Percentiles rank a stretch among this genome's conserved stretches.
Evolutionary conservation across 1,140 invertebrate species (phyloP).

Genomic region (Ridgeia piscesae): DNA sequence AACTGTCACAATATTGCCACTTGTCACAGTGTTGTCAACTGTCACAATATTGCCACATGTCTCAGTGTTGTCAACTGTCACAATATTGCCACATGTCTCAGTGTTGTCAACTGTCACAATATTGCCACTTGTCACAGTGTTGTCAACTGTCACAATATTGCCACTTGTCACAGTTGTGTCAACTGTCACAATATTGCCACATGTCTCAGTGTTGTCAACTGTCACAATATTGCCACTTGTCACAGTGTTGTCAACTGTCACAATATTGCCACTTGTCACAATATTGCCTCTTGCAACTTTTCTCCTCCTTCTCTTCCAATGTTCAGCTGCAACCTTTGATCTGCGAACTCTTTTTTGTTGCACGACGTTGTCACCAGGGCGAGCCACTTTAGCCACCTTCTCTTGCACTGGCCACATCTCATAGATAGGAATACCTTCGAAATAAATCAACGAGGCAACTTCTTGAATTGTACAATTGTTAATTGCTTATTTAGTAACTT

Average conservation of each 20-base stretch:
- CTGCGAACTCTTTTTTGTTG: neutral
- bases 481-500: too few species aligned
- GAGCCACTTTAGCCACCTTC: neutral
- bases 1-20: neutral
- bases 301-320: neutral
- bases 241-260: neutral
- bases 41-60: neutral
- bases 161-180: neutral
- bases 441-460: neutral
- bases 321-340: neutral
- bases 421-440: neutral
- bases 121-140: neutral
- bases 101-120: neutral
- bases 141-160: neutral
- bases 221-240: neutral
- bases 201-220: neutral
- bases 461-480: neutral
- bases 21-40: neutral
- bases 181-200: neutral
- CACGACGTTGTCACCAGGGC: neutral
- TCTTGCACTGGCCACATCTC: neutral
- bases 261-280: neutral
- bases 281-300: neutral
- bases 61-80: neutral
- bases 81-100: neutral